Percentiles rank a stretch among this genome's conserved stretches.
Evolutionary conservation across 2,113 vertebrate species (phyloP).

Genomic region (Xiphias gladius): DNA sequence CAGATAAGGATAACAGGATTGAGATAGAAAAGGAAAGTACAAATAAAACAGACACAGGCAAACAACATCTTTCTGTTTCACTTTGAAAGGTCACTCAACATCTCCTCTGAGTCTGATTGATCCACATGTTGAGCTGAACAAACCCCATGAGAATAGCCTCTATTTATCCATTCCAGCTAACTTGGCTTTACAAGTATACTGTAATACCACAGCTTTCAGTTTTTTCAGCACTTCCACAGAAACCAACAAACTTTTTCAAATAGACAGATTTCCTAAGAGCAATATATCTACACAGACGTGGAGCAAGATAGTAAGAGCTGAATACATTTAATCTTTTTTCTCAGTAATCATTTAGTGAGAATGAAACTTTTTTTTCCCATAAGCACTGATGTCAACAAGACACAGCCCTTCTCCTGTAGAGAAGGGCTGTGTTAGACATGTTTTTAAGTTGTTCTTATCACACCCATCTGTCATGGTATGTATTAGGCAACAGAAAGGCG

Average conservation of each 20-base stretch:
- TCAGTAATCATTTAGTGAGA: background rate
- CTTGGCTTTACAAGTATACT: background rate
- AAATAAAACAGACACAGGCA: background rate
- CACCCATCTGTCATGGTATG: too few species aligned
- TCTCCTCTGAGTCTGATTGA: conserved; percentile 5
- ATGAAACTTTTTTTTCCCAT: background rate
- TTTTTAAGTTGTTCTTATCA: too few species aligned
- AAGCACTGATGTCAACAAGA: too few species aligned
- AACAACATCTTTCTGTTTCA: background rate
- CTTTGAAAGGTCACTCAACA: background rate
- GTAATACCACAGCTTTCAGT: background rate
- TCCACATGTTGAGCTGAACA: conserved; percentile 14
- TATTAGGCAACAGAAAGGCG: too few species aligned
- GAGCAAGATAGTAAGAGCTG: background rate
- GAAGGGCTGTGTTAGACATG: too few species aligned
- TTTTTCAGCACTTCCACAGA: background rate
- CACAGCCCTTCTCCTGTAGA: too few species aligned
- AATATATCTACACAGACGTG: background rate
- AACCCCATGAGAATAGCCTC: background rate
- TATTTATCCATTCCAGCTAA: background rate
- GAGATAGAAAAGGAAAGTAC: background rate
- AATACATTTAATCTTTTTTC: background rate
- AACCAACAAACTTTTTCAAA: background rate
- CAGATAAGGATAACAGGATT: background rate
- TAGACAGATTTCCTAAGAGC: background rate